phyloP scores from a whole-genome alignment of 1,140 invertebrate genomes.

The Patella vulgata region DNA sequence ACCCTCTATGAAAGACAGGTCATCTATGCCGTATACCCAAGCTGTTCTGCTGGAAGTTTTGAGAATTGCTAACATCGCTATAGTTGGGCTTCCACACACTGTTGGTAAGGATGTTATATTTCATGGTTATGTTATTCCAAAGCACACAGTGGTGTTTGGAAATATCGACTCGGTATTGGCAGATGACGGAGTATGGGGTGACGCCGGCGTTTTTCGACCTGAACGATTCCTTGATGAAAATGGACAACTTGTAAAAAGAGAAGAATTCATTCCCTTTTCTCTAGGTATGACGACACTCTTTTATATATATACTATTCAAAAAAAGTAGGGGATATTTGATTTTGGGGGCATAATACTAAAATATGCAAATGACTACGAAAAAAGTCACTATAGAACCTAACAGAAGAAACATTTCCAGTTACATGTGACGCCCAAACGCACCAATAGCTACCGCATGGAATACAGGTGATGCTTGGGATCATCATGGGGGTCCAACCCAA shows the following conservation, averaged over 20 bases:
- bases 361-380: no score
- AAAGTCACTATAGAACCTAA: no score
- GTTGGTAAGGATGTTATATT: conserved; percentile 41
- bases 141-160: conserved; percentile 34
- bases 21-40: conserved; percentile 25
- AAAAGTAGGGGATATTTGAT: no score
- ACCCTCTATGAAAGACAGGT: conserved; percentile 24
- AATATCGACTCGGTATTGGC: conserved; percentile 47
- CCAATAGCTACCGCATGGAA: no score
- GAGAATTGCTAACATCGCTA: conserved; percentile 32
- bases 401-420: no score
- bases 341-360: no score
- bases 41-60: conserved; percentile 35
- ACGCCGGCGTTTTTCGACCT: conserved; percentile 77
- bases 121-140: conserved; percentile 55
- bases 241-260: no score
- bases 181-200: conserved; percentile 70
- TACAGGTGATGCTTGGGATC: no score
- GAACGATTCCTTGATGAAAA: conserved; percentile 71
- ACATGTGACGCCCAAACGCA: no score
- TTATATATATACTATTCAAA: no score
- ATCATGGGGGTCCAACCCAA: no score
- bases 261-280: conserved; percentile 38
- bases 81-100: conserved; percentile 56
- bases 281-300: conserved; percentile 1